A percentile compares a stretch with the other conserved stretches of the same genome.
phyloP scores from a whole-genome alignment of 2,888 invertebrate species.

The Bruchidius siliquastri region DNA sequence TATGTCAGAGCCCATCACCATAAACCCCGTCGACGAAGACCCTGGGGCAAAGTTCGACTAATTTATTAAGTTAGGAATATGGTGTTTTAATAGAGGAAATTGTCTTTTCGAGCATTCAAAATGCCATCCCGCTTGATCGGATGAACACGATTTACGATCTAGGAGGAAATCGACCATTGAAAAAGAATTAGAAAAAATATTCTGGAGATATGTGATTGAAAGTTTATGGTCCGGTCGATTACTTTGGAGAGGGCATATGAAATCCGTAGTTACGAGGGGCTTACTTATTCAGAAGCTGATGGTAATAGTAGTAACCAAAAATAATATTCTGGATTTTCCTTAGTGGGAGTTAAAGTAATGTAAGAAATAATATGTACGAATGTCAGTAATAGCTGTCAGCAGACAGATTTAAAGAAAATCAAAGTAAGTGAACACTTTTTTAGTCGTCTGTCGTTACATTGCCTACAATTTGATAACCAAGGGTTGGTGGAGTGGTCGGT shows the following conservation, averaged over 20 bases:
- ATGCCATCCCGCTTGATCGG: slow-evolving; percentile 14
- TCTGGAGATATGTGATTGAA: slow-evolving; percentile 11
- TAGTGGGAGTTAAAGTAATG: no score
- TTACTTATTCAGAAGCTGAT: neutral
- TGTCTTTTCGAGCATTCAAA: slow-evolving; percentile 14
- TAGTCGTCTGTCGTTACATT: no score
- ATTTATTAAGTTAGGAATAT: slow-evolving; percentile 9
- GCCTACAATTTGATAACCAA: no score
- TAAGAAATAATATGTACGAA: no score
- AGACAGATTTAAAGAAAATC: no score
- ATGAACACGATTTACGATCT: slow-evolving; percentile 17
- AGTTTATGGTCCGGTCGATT: neutral
- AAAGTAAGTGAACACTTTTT: no score
- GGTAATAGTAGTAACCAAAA: no score
- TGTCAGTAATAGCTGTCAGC: no score
- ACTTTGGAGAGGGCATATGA: neutral
- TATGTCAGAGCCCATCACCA: neutral
- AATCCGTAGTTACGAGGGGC: neutral
- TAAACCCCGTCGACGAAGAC: neutral
- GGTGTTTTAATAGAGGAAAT: slow-evolving; percentile 16
- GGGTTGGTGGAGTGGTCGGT: no score
- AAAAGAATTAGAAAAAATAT: slow-evolving; percentile 17
- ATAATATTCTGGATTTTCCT: no score
- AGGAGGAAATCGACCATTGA: slow-evolving; percentile 20
- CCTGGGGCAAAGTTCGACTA: neutral